These are phyloP conservation scores for Melanerpes formicivorus DNA, from an alignment of 2,113 vertebrate genomes.

Conservation along the genomic window DNA sequence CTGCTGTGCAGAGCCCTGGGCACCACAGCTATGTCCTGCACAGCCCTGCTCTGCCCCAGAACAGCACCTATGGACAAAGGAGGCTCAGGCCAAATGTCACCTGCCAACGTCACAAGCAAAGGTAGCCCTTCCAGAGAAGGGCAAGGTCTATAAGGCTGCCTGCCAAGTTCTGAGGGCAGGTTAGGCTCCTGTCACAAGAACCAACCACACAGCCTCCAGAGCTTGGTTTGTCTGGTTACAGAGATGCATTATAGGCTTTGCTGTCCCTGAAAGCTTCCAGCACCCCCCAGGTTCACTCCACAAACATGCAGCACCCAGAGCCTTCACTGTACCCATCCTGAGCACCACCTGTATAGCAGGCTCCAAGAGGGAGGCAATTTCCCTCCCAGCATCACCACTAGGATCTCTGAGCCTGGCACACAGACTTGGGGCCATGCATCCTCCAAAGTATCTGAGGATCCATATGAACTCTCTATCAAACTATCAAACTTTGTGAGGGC, in stretches of 20 bases:
- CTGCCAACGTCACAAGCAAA: background rate
- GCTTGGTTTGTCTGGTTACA: rapidly evolving
- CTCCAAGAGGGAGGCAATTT: background rate
- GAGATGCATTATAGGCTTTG: background rate
- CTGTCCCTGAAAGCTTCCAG: background rate
- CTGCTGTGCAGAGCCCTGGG: background rate
- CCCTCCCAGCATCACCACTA: background rate
- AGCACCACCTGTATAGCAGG: background rate
- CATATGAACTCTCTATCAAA: background rate
- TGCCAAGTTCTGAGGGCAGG: background rate
- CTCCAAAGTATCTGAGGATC: background rate
- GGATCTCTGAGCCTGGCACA: background rate
- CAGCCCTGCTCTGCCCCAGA: rapidly evolving
- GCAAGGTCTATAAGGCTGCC: background rate
- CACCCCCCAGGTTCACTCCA: background rate
- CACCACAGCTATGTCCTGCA: background rate
- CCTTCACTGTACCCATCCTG: background rate
- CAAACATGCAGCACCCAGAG: rapidly evolving
- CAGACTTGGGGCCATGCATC: background rate
- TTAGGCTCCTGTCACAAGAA: background rate
- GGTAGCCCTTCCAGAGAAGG: background rate
- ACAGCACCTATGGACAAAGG: background rate
- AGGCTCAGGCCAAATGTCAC: background rate
- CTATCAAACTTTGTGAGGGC: rapidly evolving
- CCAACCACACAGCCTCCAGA: background rate